Conservation (phyloP, 2,888 invertebrate genomes). For the Cerceris ruficornis region DNA sequence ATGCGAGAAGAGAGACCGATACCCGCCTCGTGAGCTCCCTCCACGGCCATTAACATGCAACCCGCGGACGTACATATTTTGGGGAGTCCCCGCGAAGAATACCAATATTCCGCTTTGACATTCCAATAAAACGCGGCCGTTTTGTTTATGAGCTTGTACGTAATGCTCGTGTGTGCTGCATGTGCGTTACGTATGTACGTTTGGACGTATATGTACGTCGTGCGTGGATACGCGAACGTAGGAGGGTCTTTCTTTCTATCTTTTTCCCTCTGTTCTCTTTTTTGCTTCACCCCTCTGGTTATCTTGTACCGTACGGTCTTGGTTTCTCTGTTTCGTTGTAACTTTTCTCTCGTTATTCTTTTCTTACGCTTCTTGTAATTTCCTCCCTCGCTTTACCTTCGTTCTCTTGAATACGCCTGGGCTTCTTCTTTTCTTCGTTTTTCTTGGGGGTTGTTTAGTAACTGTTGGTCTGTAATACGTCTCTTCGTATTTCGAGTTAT, state of each 20-base stretch:
- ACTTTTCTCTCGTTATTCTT: too few relatives aligned
- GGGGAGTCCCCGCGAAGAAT: conserved; percentile 79
- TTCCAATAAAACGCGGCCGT: conserved; percentile 82
- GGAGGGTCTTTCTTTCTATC: background rate
- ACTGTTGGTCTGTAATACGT: too few relatives aligned
- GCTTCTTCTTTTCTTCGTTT: too few relatives aligned
- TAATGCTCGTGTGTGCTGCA: conserved; percentile 58
- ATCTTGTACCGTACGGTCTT: background rate
- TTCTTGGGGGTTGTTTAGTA: too few relatives aligned
- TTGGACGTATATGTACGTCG: conserved; percentile 33
- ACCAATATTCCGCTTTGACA: conserved; percentile 82
- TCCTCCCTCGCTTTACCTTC: too few relatives aligned
- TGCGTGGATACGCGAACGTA: conserved; percentile 9
- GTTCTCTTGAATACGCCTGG: too few relatives aligned
- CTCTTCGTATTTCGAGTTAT: too few relatives aligned
- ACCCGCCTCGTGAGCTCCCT: conserved; percentile 69
- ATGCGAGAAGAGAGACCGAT: conserved; percentile 75
- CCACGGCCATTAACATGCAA: conserved; percentile 79
- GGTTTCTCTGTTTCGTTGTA: too few relatives aligned
- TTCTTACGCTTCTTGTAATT: too few relatives aligned
- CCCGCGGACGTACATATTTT: conserved; percentile 80
- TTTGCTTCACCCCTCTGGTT: background rate
- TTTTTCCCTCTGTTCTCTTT: background rate
- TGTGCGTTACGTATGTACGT: conserved; percentile 28
- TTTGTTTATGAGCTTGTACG: conserved; percentile 81